These are phyloP conservation scores for Ditylenchus dipsaci DNA, from an alignment of 1,140 invertebrate species.

Conservation along the genomic window DNA sequence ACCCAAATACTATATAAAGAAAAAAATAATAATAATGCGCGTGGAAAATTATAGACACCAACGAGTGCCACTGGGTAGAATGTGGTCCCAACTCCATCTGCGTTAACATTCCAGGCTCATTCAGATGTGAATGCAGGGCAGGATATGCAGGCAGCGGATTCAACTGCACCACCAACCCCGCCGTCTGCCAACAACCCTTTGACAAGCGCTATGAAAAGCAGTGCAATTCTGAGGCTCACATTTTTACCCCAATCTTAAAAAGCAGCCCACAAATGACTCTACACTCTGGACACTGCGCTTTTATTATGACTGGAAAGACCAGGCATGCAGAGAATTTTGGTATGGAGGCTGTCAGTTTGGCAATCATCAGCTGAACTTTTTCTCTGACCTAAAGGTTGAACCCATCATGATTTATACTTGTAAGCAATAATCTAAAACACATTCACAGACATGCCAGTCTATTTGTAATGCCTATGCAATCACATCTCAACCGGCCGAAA, in stretches of 20 bases:
- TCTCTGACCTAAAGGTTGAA: slow-evolving; percentile 31
- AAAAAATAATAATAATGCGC: too few relatives aligned
- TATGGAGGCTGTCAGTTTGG: slow-evolving; percentile 45
- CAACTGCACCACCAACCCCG: slow-evolving; percentile 35
- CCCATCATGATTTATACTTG: too few relatives aligned
- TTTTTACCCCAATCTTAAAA: background rate
- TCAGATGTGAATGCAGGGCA: slow-evolving; percentile 35
- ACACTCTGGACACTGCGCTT: slow-evolving; percentile 25
- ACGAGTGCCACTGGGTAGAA: slow-evolving; percentile 37
- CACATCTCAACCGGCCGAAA: too few relatives aligned
- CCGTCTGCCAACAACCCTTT: slow-evolving; percentile 33
- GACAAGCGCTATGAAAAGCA: slow-evolving; percentile 37
- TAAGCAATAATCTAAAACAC: too few relatives aligned
- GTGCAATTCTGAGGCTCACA: slow-evolving; percentile 4
- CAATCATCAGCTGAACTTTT: slow-evolving; percentile 38
- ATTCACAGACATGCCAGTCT: too few relatives aligned
- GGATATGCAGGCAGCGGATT: slow-evolving; percentile 41
- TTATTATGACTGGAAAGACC: slow-evolving; percentile 21
- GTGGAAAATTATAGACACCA: slow-evolving; percentile 21
- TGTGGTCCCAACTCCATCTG: slow-evolving; percentile 29
- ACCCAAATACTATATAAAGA: too few relatives aligned
- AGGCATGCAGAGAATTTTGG: slow-evolving; percentile 44
- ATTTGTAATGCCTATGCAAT: too few relatives aligned
- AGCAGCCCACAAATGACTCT: background rate
- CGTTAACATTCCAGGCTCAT: slow-evolving; percentile 30